These are phyloP conservation scores for Rhaphigaster nebulosa DNA, from an alignment of 2,888 invertebrate genomes.

Conservation along the genomic window DNA sequence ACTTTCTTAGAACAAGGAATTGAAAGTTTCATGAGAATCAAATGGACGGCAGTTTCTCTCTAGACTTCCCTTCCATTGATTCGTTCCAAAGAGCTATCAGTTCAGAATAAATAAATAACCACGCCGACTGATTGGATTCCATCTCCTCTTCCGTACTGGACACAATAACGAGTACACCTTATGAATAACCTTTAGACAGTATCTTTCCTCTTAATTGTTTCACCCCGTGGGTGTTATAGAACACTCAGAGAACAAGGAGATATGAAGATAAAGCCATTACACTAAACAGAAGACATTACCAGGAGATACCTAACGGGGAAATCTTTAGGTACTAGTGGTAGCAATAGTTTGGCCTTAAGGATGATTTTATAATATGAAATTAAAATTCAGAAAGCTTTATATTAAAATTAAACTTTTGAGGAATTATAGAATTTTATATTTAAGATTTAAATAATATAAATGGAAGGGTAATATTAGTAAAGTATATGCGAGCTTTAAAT, in stretches of 20 bases:
- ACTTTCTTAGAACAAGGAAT: background rate
- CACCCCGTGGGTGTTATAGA: background rate
- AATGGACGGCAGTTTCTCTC: background rate
- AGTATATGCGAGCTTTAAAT: no score
- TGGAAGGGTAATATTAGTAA: no score
- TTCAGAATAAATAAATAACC: background rate
- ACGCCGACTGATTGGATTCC: background rate
- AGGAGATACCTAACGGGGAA: background rate
- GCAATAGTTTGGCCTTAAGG: background rate
- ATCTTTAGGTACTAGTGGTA: background rate
- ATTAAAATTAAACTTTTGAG: no score
- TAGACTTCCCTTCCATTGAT: background rate
- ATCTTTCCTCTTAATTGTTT: background rate
- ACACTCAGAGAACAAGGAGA: background rate
- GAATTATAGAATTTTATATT: no score
- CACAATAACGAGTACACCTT: background rate
- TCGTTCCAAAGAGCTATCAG: background rate
- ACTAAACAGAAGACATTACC: background rate
- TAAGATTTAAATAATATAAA: no score
- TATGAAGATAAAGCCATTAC: background rate
- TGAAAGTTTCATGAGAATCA: background rate
- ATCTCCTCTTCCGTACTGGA: background rate
- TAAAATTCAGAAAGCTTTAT: no score
- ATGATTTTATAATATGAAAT: background rate
- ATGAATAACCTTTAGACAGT: background rate